phyloP scores from a whole-genome alignment of 2,888 invertebrate genomes.

The Mythimna impura region DNA sequence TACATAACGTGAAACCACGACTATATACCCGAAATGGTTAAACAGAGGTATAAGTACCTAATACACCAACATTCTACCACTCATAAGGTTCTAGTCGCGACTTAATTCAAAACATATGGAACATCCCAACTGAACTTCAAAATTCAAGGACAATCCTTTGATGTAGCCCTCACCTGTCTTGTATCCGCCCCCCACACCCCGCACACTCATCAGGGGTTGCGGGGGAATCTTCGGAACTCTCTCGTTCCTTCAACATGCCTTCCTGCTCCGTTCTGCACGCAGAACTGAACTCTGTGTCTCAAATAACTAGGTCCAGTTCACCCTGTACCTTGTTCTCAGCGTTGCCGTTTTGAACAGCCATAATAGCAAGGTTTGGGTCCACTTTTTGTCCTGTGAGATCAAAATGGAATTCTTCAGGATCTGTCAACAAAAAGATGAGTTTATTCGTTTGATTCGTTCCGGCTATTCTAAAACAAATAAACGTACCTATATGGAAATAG shows the following conservation, averaged over 20 bases:
- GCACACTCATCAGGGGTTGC: constrained; percentile 89
- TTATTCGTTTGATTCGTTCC: constrained; percentile 44
- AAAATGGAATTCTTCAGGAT: constrained; percentile 58
- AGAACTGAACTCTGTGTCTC: constrained; percentile 80
- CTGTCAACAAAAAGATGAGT: constrained; percentile 61
- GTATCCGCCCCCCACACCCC: constrained; percentile 91
- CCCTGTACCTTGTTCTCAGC: constrained; percentile 65
- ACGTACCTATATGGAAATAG: neutral
- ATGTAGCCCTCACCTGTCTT: constrained; percentile 86
- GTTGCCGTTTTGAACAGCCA: constrained; percentile 73
- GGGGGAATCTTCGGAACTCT: constrained; percentile 88
- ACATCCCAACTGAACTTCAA: neutral
- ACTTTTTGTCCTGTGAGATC: constrained; percentile 60
- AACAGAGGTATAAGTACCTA: neutral
- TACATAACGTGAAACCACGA: neutral
- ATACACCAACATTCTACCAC: neutral
- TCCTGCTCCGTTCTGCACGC: constrained; percentile 74
- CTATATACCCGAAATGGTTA: neutral
- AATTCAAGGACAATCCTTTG: constrained; percentile 24
- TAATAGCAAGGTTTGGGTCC: constrained; percentile 63
- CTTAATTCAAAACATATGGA: neutral
- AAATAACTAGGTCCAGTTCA: constrained; percentile 81
- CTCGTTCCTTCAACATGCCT: constrained; percentile 93
- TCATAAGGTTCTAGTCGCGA: neutral
- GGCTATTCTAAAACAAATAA: constrained; percentile 3